Evolutionary conservation across 2,888 invertebrate genomes (phyloP).

Genomic region (Dioctria linearis): DNA sequence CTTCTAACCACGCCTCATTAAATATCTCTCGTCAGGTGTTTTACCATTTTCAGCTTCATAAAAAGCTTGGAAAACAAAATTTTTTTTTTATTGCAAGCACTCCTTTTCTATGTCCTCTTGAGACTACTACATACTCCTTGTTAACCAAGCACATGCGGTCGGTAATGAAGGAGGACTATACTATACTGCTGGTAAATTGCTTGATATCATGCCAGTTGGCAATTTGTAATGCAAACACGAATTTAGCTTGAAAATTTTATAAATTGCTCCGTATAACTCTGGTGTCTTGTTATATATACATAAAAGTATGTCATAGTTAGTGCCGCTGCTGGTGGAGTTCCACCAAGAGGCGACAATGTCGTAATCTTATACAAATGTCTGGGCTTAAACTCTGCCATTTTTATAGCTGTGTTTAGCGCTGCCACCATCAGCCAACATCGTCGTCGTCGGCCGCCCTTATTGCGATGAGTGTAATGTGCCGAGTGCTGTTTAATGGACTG

Average conservation of each 20-base stretch:
- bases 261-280: constrained; percentile 29
- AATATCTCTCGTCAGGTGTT: constrained; percentile 11
- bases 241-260: constrained; percentile 41
- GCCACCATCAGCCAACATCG: too few species aligned
- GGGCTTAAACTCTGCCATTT: constrained; percentile 36
- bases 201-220: constrained; percentile 45
- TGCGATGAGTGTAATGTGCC: constrained; percentile 36
- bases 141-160: not conserved
- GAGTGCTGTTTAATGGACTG: constrained; percentile 50
- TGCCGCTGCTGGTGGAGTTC: not conserved
- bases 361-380: constrained; percentile 35
- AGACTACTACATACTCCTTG: too few species aligned
- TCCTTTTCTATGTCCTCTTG: not conserved
- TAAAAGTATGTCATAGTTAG: not conserved
- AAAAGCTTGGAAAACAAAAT: not conserved
- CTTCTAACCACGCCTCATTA: too few species aligned
- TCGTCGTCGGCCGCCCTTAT: not conserved
- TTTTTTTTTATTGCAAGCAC: constrained; percentile 11
- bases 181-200: constrained; percentile 14
- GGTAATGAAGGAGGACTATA: not conserved
- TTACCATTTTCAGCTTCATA: constrained; percentile 25
- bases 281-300: constrained; percentile 26
- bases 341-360: constrained; percentile 33
- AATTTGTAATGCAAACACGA: constrained; percentile 50
- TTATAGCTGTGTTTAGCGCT: constrained; percentile 5